Conservation (phyloP, 2,888 invertebrate genomes). For the Drosophila diplacantha region DNA sequence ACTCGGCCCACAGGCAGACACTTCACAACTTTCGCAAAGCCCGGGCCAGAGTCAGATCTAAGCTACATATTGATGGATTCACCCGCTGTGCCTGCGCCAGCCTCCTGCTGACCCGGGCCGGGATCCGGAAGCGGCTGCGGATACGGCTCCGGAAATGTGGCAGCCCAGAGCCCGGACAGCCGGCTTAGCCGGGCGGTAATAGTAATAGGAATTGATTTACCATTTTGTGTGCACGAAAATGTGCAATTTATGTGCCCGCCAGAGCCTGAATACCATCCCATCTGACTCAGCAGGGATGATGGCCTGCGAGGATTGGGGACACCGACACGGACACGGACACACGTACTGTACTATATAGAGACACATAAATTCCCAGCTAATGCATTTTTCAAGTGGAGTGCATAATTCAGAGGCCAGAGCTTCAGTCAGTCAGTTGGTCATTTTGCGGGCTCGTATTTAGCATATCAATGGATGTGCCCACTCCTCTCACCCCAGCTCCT, state of each 20-base stretch:
- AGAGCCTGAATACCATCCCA: slow-evolving; percentile 11
- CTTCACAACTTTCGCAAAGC: slow-evolving; percentile 15
- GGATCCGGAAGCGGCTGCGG: slow-evolving; percentile 15
- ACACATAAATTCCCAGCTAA: slow-evolving; percentile 50
- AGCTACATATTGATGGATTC: slow-evolving; percentile 62
- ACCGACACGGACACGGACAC: slow-evolving; percentile 31
- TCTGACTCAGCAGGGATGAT: slow-evolving; percentile 47
- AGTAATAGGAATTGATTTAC: slow-evolving; percentile 66
- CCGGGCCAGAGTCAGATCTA: background rate
- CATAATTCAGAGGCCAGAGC: slow-evolving; percentile 57
- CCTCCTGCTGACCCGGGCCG: slow-evolving; percentile 41
- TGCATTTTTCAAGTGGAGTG: slow-evolving; percentile 64
- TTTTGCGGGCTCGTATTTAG: slow-evolving; percentile 36
- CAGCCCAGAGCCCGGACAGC: slow-evolving; percentile 53
- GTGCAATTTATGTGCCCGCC: slow-evolving; percentile 61
- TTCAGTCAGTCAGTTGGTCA: slow-evolving; percentile 41
- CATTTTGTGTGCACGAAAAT: slow-evolving; percentile 65
- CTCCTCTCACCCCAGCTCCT: background rate
- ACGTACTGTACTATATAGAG: slow-evolving; percentile 8
- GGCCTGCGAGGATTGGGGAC: slow-evolving; percentile 51
- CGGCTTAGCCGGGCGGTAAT: slow-evolving; percentile 49
- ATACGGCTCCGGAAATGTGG: slow-evolving; percentile 51
- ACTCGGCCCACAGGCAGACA: slow-evolving; percentile 5
- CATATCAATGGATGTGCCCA: slow-evolving; percentile 37
- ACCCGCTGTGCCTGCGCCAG: slow-evolving; percentile 32